Percentiles rank a stretch among this genome's conserved stretches.
phyloP scores from a whole-genome alignment of 2,797 vertebrate species.

The Lepidocolaptes lacrymiger region DNA sequence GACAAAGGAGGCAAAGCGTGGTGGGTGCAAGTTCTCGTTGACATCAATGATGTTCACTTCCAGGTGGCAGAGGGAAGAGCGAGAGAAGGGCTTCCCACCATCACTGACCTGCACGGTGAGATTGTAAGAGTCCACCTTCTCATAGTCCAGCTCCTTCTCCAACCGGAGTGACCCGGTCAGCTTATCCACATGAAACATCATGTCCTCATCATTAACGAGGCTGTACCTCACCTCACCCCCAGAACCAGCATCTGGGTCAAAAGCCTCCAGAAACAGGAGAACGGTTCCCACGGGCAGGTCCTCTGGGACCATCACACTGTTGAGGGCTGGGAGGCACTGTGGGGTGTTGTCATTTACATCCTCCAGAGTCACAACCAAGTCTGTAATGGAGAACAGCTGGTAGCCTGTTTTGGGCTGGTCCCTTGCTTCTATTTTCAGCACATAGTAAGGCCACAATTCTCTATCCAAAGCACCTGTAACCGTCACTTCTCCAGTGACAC shows the following conservation, averaged over 20 bases:
- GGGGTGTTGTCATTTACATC: conserved; percentile 94
- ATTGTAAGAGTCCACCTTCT: conserved; percentile 87
- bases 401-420: conserved; percentile 85
- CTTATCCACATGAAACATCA: conserved; percentile 85
- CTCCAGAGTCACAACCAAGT: conserved; percentile 86
- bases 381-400: conserved; percentile 82
- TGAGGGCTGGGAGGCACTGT: conserved; percentile 84
- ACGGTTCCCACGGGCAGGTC: conserved; percentile 87
- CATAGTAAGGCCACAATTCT: conserved; percentile 83
- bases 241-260: conserved; percentile 86
- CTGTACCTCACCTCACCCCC: conserved; percentile 88
- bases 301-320: conserved; percentile 88
- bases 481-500: conserved; percentile 85
- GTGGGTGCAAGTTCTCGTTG: conserved; percentile 92
- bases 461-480: conserved; percentile 86
- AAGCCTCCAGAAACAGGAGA: conserved; percentile 89
- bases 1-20: conserved; percentile 87
- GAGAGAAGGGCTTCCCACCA: conserved; percentile 85
- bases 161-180: conserved; percentile 86
- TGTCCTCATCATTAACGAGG: conserved; percentile 82
- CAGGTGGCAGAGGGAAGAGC: conserved; percentile 89
- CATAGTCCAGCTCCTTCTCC: conserved; percentile 93
- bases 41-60: conserved; percentile 91
- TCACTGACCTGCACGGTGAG: conserved; percentile 90
- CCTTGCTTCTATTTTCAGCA: conserved; percentile 87